Evolutionary conservation across 2,113 vertebrate species (phyloP).

Genomic region (Colaptes auratus): DNA sequence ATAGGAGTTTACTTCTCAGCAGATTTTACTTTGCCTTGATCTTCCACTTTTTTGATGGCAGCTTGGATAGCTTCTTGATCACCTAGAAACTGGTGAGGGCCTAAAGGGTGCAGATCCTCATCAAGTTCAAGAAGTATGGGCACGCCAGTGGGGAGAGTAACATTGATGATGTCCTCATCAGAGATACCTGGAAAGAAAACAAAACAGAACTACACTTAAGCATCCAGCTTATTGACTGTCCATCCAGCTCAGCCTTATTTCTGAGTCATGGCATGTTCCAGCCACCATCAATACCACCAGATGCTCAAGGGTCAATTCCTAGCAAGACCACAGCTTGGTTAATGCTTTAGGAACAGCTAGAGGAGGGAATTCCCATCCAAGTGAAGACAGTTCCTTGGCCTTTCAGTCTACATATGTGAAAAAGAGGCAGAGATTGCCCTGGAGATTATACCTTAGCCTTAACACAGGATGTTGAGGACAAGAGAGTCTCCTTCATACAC

Average conservation of each 20-base stretch:
- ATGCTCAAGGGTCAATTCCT: background rate
- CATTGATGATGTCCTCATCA: constrained; percentile 85
- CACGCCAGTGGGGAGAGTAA: constrained; percentile 93
- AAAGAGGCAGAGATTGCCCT: background rate
- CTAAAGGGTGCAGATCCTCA: constrained; percentile 85
- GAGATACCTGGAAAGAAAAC: constrained; percentile 85
- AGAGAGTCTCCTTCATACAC: background rate
- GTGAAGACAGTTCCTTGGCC: background rate
- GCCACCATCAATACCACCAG: background rate
- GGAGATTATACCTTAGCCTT: background rate
- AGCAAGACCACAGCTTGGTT: background rate
- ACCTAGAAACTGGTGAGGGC: constrained; percentile 89
- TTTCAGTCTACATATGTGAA: background rate
- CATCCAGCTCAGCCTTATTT: background rate
- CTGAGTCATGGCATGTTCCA: background rate
- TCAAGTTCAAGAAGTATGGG: constrained; percentile 93
- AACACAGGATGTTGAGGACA: background rate
- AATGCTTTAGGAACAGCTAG: background rate
- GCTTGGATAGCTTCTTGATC: constrained; percentile 92
- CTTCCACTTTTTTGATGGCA: constrained; percentile 96
- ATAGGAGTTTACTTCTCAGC: constrained; percentile 54
- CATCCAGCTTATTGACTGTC: background rate
- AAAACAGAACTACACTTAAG: background rate
- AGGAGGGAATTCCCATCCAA: background rate
- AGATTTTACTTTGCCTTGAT: constrained; percentile 92